A percentile compares a stretch with the other conserved stretches of the same genome.
Evolutionary conservation across 2,113 vertebrate species (phyloP).

Genomic region (Coregonus clupeaformis): DNA sequence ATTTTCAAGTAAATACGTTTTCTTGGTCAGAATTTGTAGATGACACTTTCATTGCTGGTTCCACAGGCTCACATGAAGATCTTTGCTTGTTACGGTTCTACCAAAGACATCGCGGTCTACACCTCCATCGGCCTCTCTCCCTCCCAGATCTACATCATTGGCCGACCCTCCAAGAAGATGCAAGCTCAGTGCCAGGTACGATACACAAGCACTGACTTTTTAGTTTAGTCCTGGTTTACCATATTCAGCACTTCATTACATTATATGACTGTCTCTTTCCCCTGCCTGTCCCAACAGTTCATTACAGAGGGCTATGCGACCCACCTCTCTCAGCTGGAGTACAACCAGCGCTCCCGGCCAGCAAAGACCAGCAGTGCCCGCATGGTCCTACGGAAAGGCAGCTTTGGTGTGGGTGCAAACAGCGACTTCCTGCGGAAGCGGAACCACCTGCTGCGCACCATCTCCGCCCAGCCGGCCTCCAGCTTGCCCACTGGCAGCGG

Average conservation of each 20-base stretch:
- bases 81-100: slow-evolving; percentile 92
- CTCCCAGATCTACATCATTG: slow-evolving; percentile 94
- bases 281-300: slow-evolving; percentile 65
- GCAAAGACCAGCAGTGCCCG: slow-evolving; percentile 90
- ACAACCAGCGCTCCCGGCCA: slow-evolving; percentile 88
- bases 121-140: slow-evolving; percentile 86
- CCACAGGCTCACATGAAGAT: slow-evolving; percentile 89
- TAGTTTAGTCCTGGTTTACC: background rate
- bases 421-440: slow-evolving; percentile 93
- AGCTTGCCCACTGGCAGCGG: slow-evolving; percentile 76
- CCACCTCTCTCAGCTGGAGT: slow-evolving; percentile 93
- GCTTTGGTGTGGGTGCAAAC: slow-evolving; percentile 91
- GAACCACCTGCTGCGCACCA: slow-evolving; percentile 93
- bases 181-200: slow-evolving; percentile 95
- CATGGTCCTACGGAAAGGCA: slow-evolving; percentile 95
- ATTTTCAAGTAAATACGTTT: no score
- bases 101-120: slow-evolving; percentile 97
- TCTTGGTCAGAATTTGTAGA: no score
- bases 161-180: slow-evolving; percentile 94
- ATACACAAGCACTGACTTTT: background rate
- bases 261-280: background rate
- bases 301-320: slow-evolving; percentile 94
- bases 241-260: background rate
- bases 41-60: slow-evolving; percentile 12
- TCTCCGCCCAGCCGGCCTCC: slow-evolving; percentile 87